A percentile compares a stretch with the other conserved stretches of the same genome.
Evolutionary conservation across 2,113 vertebrate genomes (phyloP).

Genomic region (Centropus unirufus): DNA sequence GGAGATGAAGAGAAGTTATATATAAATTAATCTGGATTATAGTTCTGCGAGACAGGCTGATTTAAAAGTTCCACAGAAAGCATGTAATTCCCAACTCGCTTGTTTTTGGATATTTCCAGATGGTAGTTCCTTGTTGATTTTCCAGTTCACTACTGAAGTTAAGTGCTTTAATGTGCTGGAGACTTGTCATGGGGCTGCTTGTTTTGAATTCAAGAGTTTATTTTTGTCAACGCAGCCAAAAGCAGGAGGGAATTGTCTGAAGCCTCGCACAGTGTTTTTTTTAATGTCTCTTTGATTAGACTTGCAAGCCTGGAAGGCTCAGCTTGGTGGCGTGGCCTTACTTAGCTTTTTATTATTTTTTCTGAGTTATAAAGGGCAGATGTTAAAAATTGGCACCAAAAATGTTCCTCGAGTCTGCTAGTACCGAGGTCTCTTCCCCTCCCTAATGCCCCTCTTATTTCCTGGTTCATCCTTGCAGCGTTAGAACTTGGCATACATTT

Average conservation of each 20-base stretch:
- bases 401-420: neutral
- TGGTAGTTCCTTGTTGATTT: neutral
- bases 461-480: neutral
- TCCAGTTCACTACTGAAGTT: neutral
- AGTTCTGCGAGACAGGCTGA: neutral
- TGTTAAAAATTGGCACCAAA: neutral
- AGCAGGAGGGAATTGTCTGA: neutral
- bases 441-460: neutral
- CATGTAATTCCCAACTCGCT: neutral
- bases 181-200: neutral
- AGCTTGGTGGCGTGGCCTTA: accelerated
- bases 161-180: neutral
- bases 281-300: neutral
- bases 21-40: constrained; percentile 31
- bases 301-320: neutral
- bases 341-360: neutral
- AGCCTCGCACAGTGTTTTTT: neutral
- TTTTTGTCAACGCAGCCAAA: neutral
- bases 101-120: neutral
- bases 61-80: neutral
- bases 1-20: neutral
- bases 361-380: neutral
- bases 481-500: neutral
- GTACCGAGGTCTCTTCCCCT: neutral
- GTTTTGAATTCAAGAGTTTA: neutral